Evolutionary conservation across 2,888 invertebrate species (phyloP).

Genomic region (Eulithis testata): DNA sequence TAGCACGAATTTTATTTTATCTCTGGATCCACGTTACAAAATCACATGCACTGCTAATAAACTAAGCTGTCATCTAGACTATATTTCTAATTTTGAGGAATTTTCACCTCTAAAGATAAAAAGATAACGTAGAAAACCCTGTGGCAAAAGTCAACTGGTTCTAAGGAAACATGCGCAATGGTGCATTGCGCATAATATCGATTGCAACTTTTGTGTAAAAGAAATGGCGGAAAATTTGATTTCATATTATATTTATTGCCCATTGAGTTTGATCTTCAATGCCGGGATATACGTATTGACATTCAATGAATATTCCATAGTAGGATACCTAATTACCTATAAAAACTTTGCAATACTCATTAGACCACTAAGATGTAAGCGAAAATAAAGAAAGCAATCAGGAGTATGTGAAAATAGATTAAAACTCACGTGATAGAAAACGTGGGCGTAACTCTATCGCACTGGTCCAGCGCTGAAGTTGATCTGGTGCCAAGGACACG

Average conservation of each 20-base stretch:
- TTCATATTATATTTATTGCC: slow-evolving; percentile 38
- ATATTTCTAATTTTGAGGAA: slow-evolving; percentile 35
- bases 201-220: slow-evolving; percentile 74
- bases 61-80: slow-evolving; percentile 72
- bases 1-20: slow-evolving; percentile 26
- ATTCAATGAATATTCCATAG: background rate
- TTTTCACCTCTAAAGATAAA: slow-evolving; percentile 25
- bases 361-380: too few species aligned
- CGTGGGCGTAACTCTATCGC: slow-evolving; percentile 48
- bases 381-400: too few species aligned
- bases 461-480: slow-evolving; percentile 29
- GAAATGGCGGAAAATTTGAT: slow-evolving; percentile 74
- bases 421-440: slow-evolving; percentile 65
- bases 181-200: slow-evolving; percentile 81
- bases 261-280: slow-evolving; percentile 10
- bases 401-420: background rate
- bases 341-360: too few species aligned
- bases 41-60: slow-evolving; percentile 69
- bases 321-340: background rate
- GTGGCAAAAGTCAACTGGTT: slow-evolving; percentile 29
- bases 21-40: slow-evolving; percentile 54
- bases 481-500: slow-evolving; percentile 54
- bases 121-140: slow-evolving; percentile 44
- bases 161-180: slow-evolving; percentile 78
- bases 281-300: background rate